Evolutionary conservation across 1,140 invertebrate genomes (phyloP), one percentile per base, ranked within the genome.

Genomic region (Planococcus citri): DNA sequence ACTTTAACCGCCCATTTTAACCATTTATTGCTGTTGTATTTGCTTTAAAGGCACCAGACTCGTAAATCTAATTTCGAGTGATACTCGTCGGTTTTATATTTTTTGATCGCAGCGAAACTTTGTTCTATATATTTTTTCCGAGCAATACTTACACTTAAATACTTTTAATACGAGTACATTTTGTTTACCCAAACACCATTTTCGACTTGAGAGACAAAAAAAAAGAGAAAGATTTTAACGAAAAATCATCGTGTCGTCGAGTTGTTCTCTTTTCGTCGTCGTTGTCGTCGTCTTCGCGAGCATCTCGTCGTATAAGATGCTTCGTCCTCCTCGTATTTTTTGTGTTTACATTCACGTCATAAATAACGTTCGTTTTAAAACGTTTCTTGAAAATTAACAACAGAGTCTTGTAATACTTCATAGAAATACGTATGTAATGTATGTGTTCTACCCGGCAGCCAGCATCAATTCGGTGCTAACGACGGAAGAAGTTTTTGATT

Each of bases 11-110:
- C 41, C 41, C 41, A 51, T 51, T 51, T 51, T 3, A 20, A 51
- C 12, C 41, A 17, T 51, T 51, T 51, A 51, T 51, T 51, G 41
- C 41, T 20, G 41, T 51, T 20, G 17, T 51, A 51, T 51, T 51
- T 51, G n/a, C 12, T 51, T 51, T 20, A 51, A n/a, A 51, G 41
- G 12, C 41, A 51, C 41, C 41, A 51, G 41, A 51, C 41, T 51
- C 41, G 41, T 51, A 51, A 51, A 51, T 51, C 41, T 20, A 51
- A 51, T 51, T n/a, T 51, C 6, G 41, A 51, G 41, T 51, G 41
- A 51, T 51, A 51, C 41, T 51, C 29, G 29, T 33, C 29, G 41
- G 41, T 51, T 51, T 51, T 51, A 51, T n/a, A n/a, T 51, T 51
- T 51, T 51, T 51, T 51, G 41, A 51, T 51, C 41, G 41, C 2